Conservation (phyloP, 2,113 vertebrate species). For the Hemichromis elongatus region DNA sequence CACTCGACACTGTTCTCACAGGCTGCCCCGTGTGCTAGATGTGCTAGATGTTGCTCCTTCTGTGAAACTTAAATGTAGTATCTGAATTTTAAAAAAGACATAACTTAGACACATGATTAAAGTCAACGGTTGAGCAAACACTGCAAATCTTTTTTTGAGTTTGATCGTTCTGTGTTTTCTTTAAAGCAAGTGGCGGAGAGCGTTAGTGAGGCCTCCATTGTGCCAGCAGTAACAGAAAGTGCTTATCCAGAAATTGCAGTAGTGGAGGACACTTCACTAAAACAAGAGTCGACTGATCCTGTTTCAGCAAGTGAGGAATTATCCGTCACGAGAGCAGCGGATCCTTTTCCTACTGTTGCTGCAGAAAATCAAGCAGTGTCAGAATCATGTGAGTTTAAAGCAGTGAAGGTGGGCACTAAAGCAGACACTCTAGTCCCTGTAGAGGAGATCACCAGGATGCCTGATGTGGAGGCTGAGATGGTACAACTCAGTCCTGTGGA, state of each 20-base stretch:
- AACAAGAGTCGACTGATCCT: background rate
- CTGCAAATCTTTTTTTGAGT: background rate
- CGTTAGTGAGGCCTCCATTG: background rate
- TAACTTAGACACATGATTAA: background rate
- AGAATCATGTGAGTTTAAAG: background rate
- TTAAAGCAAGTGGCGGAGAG: background rate
- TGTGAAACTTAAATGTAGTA: background rate
- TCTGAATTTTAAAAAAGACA: background rate
- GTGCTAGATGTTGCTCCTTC: background rate
- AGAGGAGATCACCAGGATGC: slow-evolving; percentile 4
- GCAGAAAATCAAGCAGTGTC: background rate
- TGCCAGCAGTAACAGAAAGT: background rate
- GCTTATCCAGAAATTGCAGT: background rate
- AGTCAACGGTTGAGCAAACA: background rate
- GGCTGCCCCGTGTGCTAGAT: rapidly evolving
- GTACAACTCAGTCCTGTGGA: background rate
- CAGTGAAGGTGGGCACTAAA: background rate
- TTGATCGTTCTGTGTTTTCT: background rate
- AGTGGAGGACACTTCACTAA: background rate
- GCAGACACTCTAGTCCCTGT: background rate
- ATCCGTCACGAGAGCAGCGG: background rate
- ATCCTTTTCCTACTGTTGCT: background rate
- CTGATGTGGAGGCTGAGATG: background rate
- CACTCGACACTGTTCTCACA: background rate
- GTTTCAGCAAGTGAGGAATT: background rate